phyloP scores from a whole-genome alignment of 2,113 vertebrate species.

The Syrrhaptes paradoxus region DNA sequence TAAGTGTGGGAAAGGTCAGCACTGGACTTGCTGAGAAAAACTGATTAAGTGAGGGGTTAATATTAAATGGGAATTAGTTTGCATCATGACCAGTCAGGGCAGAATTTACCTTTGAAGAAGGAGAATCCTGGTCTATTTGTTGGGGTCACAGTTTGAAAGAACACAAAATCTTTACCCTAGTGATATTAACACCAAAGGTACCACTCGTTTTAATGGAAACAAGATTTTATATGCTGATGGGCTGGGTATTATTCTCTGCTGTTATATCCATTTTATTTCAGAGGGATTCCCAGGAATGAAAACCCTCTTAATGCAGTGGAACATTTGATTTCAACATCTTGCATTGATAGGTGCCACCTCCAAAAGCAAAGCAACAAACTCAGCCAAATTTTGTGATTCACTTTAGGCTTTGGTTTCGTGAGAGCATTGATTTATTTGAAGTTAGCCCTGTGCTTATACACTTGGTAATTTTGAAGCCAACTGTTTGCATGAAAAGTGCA shows the following conservation, averaged over 20 bases:
- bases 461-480: not conserved
- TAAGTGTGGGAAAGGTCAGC: not conserved
- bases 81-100: not conserved
- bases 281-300: not conserved
- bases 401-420: fast-evolving
- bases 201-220: not conserved
- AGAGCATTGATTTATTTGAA: not conserved
- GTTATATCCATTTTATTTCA: not conserved
- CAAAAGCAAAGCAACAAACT: not conserved
- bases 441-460: not conserved
- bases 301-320: not conserved
- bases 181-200: not conserved
- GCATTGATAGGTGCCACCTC: not conserved
- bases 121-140: not conserved
- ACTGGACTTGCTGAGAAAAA: not conserved
- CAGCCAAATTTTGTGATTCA: not conserved
- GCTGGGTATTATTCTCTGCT: not conserved
- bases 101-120: not conserved
- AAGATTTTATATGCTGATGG: not conserved
- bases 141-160: not conserved
- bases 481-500: not conserved
- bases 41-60: not conserved
- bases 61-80: not conserved
- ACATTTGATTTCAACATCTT: not conserved
- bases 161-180: not conserved